Conservation (phyloP, 2,888 invertebrate species). For the Thera britannica region DNA sequence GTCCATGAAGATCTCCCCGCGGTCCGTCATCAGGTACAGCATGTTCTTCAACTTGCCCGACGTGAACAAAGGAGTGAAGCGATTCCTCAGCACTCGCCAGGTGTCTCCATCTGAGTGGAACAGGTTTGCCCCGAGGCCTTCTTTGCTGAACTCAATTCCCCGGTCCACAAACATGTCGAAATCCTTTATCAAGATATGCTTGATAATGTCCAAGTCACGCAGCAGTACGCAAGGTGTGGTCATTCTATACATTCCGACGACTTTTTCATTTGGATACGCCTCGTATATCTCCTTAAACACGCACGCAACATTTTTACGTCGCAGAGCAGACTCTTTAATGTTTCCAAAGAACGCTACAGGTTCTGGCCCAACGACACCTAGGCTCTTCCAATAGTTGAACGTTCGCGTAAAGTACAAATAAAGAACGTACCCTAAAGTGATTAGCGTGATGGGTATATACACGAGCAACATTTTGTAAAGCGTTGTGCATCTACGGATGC, state of each 20-base stretch:
- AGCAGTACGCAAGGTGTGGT: conserved; percentile 56
- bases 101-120: conserved; percentile 60
- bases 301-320: neutral
- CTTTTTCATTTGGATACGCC: conserved; percentile 57
- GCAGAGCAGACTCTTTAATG: conserved; percentile 45
- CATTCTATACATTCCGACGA: conserved; percentile 62
- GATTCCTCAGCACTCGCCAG: conserved; percentile 58
- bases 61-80: conserved; percentile 63
- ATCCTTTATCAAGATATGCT: conserved; percentile 63
- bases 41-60: conserved; percentile 64
- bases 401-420: conserved; percentile 57
- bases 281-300: conserved; percentile 44
- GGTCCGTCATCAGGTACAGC: conserved; percentile 57
- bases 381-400: conserved; percentile 60
- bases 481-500: neutral
- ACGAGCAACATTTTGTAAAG: conserved; percentile 6
- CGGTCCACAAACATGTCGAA: conserved; percentile 61
- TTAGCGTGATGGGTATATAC: neutral
- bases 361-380: conserved; percentile 52
- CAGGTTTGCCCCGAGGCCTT: conserved; percentile 59
- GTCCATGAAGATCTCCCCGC: conserved; percentile 36
- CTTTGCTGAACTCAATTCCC: conserved; percentile 54
- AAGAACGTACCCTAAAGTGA: conserved; percentile 24
- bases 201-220: conserved; percentile 61
- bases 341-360: conserved; percentile 59